Conservation (phyloP, 1,140 invertebrate species). For the Drosophila neocordata region DNA sequence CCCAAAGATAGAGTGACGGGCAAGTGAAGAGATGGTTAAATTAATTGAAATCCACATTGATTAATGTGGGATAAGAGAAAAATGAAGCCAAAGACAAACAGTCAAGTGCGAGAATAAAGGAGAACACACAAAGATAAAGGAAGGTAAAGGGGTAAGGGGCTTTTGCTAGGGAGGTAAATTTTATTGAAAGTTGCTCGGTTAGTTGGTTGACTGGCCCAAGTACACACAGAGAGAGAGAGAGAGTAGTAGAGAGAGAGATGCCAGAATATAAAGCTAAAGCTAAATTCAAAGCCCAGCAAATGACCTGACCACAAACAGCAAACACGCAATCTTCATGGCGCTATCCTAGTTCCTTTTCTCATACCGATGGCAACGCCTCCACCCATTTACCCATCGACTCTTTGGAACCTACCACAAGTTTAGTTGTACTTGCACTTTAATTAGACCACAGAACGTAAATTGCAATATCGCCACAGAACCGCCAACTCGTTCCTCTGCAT, state of each 20-base stretch:
- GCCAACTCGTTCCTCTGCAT: constrained; percentile 8
- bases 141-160: background rate
- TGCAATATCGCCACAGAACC: constrained; percentile 64
- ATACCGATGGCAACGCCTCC: background rate
- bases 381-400: background rate
- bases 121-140: background rate
- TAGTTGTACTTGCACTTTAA: constrained; percentile 77
- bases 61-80: constrained; percentile 76
- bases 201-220: constrained; percentile 23
- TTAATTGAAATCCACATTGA: constrained; percentile 81
- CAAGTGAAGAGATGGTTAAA: constrained; percentile 79
- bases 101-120: constrained; percentile 17
- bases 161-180: constrained; percentile 29
- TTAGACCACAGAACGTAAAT: constrained; percentile 80
- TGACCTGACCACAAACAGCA: constrained; percentile 62
- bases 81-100: constrained; percentile 57
- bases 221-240: constrained; percentile 17
- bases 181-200: constrained; percentile 56
- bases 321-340: constrained; percentile 66
- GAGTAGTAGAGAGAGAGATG: background rate
- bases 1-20: constrained; percentile 37
- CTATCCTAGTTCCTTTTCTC: background rate
- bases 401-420: constrained; percentile 64
- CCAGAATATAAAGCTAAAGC: background rate
- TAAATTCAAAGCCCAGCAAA: constrained; percentile 39